phyloP scores from a whole-genome alignment of 1,140 invertebrate species.

The Heliconius congener region DNA sequence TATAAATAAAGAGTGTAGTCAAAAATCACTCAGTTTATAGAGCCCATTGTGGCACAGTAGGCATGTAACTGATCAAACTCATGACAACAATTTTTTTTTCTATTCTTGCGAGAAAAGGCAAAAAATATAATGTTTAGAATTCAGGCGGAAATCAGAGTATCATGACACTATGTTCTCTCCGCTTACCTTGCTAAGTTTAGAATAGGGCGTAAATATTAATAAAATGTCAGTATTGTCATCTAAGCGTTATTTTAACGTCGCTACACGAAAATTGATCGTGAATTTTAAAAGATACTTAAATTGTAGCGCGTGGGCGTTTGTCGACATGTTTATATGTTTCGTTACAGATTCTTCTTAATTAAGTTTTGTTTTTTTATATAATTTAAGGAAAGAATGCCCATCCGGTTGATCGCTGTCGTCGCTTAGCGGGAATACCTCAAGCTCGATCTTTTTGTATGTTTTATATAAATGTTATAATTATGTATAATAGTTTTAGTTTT shows the following conservation, averaged over 20 bases:
- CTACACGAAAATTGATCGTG: conserved; percentile 38
- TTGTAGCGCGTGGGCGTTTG: conserved; percentile 43
- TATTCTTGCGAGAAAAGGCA: no score
- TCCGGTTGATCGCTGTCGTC: conserved; percentile 26
- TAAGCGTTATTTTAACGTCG: conserved; percentile 44
- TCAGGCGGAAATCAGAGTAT: no score
- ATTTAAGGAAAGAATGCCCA: conserved; percentile 36
- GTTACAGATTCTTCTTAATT: conserved; percentile 49
- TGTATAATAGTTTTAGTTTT: neutral
- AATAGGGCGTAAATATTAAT: no score
- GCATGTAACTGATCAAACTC: no score
- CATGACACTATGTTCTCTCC: no score
- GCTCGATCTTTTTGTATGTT: neutral
- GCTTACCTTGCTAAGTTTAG: no score
- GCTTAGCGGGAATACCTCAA: neutral
- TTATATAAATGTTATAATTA: neutral
- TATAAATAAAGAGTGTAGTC: neutral
- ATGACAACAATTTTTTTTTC: no score
- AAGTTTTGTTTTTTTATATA: conserved; percentile 38
- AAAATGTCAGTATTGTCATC: neutral
- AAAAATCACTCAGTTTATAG: neutral
- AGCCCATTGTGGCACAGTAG: no score
- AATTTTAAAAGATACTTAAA: conserved; percentile 48
- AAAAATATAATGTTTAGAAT: no score
- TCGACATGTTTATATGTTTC: conserved; percentile 52